Evolutionary conservation across 2,797 vertebrate genomes (phyloP), one percentile per base, ranked within the genome.

Genomic region (Myotis findleyi): DNA sequence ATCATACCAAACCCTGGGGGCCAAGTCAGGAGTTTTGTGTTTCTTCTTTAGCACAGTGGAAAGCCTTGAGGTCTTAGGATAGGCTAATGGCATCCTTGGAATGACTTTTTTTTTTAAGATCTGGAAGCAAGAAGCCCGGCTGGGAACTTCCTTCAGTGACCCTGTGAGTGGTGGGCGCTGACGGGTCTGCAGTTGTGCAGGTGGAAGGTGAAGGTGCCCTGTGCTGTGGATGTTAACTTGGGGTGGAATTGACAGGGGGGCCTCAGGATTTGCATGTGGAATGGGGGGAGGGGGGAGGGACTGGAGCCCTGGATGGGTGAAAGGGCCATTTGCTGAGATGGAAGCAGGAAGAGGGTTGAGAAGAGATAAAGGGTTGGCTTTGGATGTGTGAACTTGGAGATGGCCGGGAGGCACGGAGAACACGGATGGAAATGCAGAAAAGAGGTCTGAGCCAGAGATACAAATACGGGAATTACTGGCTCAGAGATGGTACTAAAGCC

Each of bases 141-240:
- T 10, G 20, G 12, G 20, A 64, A 6, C 25, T 0, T 0, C 2
- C 5, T 33, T 6, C 16, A 51, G 51, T 13, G 27, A 59, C 59
- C 38, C 44, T 27, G 64, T 21, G 38, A 47, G 41, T 17, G 30
- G 57, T 18, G 38, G 41, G 41, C 20, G 33, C 17, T 2, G 4
- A 11, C 0, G 9, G 25, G 3, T 21, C 3, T 20, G 64, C n/a
- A 12, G 6, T 11, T 1, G n/a, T 17, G 36, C 20, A 1, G 2
- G 23, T 10, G 44, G 21, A 23, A 25, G 66, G 3, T 7, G 51
- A 41, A 21, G 53, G 36, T 13, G 9, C 30, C 3, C 14, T 16
- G 23, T 30, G 55, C 33, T 2, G 13, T 2, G 13, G 18, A 30
- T 23, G 10, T 3, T 30, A 25, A n/a, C 30, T 68, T 47, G 51